Conservation (phyloP, 2,113 vertebrate species). For the Eonycteris spelaea region DNA sequence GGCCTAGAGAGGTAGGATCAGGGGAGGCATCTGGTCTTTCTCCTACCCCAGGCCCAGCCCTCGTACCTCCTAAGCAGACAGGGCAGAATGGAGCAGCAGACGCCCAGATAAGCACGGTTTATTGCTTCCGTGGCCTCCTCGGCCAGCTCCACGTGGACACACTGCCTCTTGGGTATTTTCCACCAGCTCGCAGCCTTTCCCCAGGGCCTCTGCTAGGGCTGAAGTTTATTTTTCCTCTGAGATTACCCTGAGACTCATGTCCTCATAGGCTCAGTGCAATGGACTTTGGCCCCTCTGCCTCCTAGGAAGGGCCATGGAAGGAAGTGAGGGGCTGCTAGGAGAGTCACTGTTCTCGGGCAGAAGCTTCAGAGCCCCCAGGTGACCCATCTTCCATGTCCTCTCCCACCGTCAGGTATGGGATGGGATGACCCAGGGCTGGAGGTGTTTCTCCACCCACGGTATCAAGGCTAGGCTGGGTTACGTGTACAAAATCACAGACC, state of each 20-base stretch:
- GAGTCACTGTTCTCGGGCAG: not conserved
- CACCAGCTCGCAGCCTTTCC: constrained; percentile 33
- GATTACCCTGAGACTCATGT: constrained; percentile 29
- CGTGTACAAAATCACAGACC: not conserved
- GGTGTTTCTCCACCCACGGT: not conserved
- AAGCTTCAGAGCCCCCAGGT: not conserved
- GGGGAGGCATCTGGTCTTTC: not conserved
- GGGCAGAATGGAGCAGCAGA: not conserved
- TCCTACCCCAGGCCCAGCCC: not conserved
- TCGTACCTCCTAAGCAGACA: not conserved
- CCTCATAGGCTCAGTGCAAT: not conserved
- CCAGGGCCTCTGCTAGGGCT: constrained; percentile 28
- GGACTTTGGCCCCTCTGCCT: constrained; percentile 56
- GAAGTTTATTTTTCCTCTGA: constrained; percentile 64
- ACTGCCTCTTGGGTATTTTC: constrained; percentile 50
- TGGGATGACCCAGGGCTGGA: not conserved
- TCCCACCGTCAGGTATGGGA: not conserved
- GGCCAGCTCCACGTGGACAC: not conserved
- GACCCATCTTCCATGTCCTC: no score
- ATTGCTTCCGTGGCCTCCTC: not conserved
- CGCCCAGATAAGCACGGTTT: constrained; percentile 21
- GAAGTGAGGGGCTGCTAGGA: not conserved
- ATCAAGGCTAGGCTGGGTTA: constrained; percentile 22
- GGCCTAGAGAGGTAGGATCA: not conserved
- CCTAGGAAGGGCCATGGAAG: not conserved